Evolutionary conservation across 1,140 invertebrate genomes (phyloP).

Genomic region (Halesus radiatus): DNA sequence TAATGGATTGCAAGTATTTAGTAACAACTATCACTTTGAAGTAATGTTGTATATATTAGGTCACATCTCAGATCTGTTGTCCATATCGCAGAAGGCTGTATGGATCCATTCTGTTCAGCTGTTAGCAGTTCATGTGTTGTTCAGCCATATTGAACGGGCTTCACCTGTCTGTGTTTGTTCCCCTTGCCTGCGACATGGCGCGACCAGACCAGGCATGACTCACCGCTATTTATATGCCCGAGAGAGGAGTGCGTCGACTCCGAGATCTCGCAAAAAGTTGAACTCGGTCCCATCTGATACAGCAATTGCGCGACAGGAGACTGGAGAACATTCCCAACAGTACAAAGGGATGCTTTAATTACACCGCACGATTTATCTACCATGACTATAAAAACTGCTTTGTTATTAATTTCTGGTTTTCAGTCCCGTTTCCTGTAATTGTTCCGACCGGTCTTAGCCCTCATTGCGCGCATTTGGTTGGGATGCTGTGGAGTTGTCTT

Average conservation of each 20-base stretch:
- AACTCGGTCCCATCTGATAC: constrained; percentile 21
- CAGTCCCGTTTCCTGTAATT: background rate
- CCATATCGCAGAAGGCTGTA: background rate
- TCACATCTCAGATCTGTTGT: no score
- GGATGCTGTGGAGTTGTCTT: background rate
- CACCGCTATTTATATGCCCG: constrained; percentile 49
- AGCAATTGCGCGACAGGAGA: background rate
- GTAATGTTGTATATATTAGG: no score
- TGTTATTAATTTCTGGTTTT: background rate
- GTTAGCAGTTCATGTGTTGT: background rate
- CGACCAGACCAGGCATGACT: constrained; percentile 38
- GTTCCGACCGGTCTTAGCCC: background rate
- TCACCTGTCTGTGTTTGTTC: constrained; percentile 32
- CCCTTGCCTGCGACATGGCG: constrained; percentile 23
- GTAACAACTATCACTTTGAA: no score
- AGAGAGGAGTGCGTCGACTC: constrained; percentile 39
- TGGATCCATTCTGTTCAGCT: background rate
- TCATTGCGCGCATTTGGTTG: constrained; percentile 5
- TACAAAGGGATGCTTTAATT: constrained; percentile 9
- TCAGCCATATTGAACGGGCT: background rate
- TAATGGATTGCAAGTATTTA: no score
- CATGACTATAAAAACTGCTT: background rate
- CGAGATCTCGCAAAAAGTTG: constrained; percentile 45
- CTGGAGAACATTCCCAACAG: background rate
- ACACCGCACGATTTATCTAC: background rate